Conservation (phyloP, 2,888 invertebrate genomes). For the Tipula helvola region DNA sequence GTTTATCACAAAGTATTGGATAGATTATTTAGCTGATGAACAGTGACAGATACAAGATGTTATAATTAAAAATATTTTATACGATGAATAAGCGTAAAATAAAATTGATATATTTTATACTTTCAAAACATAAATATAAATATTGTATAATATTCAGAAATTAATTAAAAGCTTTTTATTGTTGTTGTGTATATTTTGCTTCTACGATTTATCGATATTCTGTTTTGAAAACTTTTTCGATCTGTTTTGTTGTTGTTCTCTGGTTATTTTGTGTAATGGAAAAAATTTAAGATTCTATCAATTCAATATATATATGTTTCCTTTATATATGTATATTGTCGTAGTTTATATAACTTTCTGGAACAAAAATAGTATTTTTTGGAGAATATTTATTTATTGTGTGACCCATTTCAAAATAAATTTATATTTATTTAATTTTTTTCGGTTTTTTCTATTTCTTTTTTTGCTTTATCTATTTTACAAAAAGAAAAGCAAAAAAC, state of each 20-base stretch:
- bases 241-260: not conserved
- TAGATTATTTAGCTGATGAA: not conserved
- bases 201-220: not conserved
- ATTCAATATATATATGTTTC: not conserved
- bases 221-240: not conserved
- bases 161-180: not conserved
- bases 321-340: not conserved
- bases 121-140: not conserved
- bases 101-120: not conserved
- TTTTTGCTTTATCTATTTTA: not conserved
- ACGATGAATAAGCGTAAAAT: not conserved
- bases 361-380: not conserved
- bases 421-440: not conserved
- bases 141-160: not conserved
- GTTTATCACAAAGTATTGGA: too few relatives aligned
- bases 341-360: not conserved
- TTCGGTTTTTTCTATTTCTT: not conserved
- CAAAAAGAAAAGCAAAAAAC: not conserved
- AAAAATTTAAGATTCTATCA: not conserved
- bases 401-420: constrained; percentile 4
- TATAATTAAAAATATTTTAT: not conserved
- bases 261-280: not conserved
- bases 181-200: not conserved
- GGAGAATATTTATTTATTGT: not conserved
- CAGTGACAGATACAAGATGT: not conserved